These are phyloP conservation scores for Rhagophthalmus giganteus DNA, from an alignment of 2,888 invertebrate species.

Conservation along the genomic window DNA sequence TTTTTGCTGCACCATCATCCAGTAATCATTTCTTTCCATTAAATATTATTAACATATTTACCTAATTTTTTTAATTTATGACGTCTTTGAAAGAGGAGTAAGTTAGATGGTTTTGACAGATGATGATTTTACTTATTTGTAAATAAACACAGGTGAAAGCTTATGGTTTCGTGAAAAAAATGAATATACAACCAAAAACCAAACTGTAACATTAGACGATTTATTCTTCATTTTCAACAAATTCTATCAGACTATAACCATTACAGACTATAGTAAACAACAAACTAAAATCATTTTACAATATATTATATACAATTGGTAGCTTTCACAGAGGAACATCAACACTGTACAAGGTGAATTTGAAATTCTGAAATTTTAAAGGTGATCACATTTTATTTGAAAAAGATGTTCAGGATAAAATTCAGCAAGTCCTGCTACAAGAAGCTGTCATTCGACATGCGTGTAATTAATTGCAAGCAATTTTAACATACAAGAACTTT, in stretches of 20 bases:
- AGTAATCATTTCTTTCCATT: no score
- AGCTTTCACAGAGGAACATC: slow-evolving; percentile 34
- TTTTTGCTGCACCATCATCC: no score
- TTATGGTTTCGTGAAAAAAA: background rate
- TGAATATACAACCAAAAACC: slow-evolving; percentile 10
- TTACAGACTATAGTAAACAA: slow-evolving; percentile 45
- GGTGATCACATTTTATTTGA: slow-evolving; percentile 20
- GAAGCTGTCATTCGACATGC: slow-evolving; percentile 17
- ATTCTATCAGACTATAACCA: slow-evolving; percentile 42
- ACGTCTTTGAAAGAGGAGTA: no score
- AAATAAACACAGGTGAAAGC: no score
- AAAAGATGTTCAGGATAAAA: slow-evolving; percentile 4
- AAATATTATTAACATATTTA: background rate
- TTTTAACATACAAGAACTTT: slow-evolving; percentile 4
- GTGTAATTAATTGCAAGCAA: slow-evolving; percentile 21
- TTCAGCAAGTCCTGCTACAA: slow-evolving; percentile 6
- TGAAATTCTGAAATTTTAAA: slow-evolving; percentile 12
- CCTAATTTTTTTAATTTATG: no score
- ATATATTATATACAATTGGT: slow-evolving; percentile 36
- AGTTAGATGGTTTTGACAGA: no score
- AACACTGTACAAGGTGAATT: slow-evolving; percentile 37
- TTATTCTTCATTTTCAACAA: slow-evolving; percentile 45
- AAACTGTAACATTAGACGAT: slow-evolving; percentile 41
- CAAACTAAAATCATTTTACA: slow-evolving; percentile 41
- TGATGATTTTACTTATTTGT: no score